These are phyloP conservation scores for Hypomesus transpacificus DNA, from an alignment of 2,113 vertebrate genomes.

Conservation along the genomic window DNA sequence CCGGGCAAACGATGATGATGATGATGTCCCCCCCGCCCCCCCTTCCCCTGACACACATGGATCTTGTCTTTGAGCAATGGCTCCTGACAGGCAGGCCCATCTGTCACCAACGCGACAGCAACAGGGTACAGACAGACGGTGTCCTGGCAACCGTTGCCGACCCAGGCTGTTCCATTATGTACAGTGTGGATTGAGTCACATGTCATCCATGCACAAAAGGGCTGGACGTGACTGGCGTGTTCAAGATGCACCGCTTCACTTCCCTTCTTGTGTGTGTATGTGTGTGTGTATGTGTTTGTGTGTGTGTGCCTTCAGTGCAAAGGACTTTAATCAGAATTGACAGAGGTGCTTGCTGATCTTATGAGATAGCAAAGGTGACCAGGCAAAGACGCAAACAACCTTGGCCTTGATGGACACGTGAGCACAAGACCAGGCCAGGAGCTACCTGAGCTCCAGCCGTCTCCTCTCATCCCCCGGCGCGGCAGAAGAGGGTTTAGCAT, in stretches of 20 bases:
- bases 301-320: not conserved
- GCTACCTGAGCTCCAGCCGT: not conserved
- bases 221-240: slow-evolving; percentile 27
- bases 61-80: slow-evolving; percentile 57
- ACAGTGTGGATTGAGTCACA: slow-evolving; percentile 27
- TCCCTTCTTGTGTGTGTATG: slow-evolving; percentile 8
- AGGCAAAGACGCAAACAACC: not conserved
- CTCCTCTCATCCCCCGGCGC: too few relatives aligned
- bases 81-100: slow-evolving; percentile 76
- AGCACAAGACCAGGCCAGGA: not conserved
- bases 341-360: not conserved
- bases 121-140: slow-evolving; percentile 59
- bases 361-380: slow-evolving; percentile 5
- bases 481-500: too few relatives aligned
- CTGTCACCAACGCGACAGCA: slow-evolving; percentile 68
- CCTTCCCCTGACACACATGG: slow-evolving; percentile 22
- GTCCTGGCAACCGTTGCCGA: slow-evolving; percentile 56
- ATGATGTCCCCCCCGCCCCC: slow-evolving; percentile 56
- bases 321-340: slow-evolving; percentile 16
- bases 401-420: not conserved
- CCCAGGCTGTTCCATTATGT: slow-evolving; percentile 17
- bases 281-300: not conserved
- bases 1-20: slow-evolving; percentile 74
- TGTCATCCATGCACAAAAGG: slow-evolving; percentile 28
- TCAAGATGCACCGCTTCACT: slow-evolving; percentile 21